Evolutionary conservation across 2,888 invertebrate genomes (phyloP), one percentile per base, ranked within the genome.

Genomic region (Gymnoscelis rufifasciata): DNA sequence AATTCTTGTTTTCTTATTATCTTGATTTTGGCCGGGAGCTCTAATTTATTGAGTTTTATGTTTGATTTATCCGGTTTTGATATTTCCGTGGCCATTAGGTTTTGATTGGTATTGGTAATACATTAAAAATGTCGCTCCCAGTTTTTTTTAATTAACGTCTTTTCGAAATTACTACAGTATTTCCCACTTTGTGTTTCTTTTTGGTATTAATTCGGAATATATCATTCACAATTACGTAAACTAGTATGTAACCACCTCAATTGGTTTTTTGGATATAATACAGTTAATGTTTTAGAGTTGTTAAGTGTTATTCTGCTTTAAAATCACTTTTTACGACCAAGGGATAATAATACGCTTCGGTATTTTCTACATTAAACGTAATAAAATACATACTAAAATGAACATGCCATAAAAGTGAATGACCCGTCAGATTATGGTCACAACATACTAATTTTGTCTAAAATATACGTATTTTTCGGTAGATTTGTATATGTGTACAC

Each of bases 361-460:
- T 27, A 39, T 37, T 43, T 48, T 40, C 15, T 31, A 7, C 28
- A 31, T 40, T 43, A 36, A 30, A 29, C 6, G 39, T 30, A 47
- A 38, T 43, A 35, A 42, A 47, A 47, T 43, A 42, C 47, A 29
- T 47, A 46, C 47, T 50, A 38, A 44, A 41, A 36, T 14, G 28
- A 37, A n/a, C 8, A 36, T 14, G 37, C 23, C 13, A 38, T 49
- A 47, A 47, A 42, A 42, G 10, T 24, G 38, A 36, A 43, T 24
- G 46, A 33, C 40, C 13, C 35, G 14, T 33, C 19, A 42, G 19
- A 35, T 31, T 43, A 19, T 37, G 30, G 31, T 1, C 10, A 19
- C 49, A 47, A 33, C 46, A 52, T 50, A 53, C 44, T 47, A 49
- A 49, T 52, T 38, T 42, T 31, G 42, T 39, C 43, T 35, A 19